Evolutionary conservation across 2,797 vertebrate genomes (phyloP).

Genomic region (Sebastes miniatus): DNA sequence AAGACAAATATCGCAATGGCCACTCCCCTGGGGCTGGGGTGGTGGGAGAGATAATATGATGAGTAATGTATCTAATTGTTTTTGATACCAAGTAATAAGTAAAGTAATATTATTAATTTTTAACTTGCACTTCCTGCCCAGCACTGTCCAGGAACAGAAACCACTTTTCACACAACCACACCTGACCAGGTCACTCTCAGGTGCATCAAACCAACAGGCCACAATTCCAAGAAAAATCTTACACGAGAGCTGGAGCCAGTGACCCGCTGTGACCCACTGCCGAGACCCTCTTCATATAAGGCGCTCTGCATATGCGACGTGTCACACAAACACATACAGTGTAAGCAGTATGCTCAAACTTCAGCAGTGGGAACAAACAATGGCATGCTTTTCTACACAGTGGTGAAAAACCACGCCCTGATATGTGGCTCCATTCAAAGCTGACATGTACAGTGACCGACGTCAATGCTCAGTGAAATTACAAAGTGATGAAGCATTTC

Average conservation of each 20-base stretch:
- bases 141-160: neutral
- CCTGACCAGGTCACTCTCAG: neutral
- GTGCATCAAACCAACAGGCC: neutral
- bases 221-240: conserved; percentile 41
- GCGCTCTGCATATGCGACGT: conserved; percentile 55
- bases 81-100: too few species aligned
- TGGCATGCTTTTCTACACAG: neutral
- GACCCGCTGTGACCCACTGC: conserved; percentile 57
- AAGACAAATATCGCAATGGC: too few species aligned
- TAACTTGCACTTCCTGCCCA: too few species aligned
- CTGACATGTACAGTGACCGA: neutral
- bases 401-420: neutral
- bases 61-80: too few species aligned
- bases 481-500: neutral
- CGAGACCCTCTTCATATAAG: conserved; percentile 71
- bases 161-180: neutral
- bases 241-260: conserved; percentile 56
- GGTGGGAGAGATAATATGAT: too few species aligned
- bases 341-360: neutral
- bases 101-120: too few species aligned
- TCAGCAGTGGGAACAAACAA: neutral
- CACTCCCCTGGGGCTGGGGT: too few species aligned
- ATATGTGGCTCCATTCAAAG: neutral
- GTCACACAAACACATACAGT: neutral
- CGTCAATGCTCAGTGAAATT: neutral